phyloP scores from a whole-genome alignment of 2,113 vertebrate species.

The Malurus elegans region DNA sequence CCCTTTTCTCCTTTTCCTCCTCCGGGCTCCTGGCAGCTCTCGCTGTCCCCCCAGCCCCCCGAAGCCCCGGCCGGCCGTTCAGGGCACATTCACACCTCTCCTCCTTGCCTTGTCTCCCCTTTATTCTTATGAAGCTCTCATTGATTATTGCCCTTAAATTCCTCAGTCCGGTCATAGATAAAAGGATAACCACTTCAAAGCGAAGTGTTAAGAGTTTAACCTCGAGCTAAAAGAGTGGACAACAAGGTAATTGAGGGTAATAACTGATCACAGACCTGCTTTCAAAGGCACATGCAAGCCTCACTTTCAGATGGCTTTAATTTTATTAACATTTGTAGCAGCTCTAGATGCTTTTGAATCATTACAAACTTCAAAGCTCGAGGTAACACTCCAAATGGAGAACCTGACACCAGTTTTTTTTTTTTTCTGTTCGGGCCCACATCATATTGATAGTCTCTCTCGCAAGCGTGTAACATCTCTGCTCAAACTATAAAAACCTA shows the following conservation, averaged over 20 bases:
- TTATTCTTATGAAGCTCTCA: constrained; percentile 91
- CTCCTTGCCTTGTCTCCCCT: constrained; percentile 70
- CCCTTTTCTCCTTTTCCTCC: neutral
- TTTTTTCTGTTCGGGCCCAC: constrained; percentile 55
- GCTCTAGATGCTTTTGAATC: constrained; percentile 78
- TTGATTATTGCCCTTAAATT: constrained; percentile 95
- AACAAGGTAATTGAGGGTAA: constrained; percentile 96
- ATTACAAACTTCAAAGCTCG: constrained; percentile 77
- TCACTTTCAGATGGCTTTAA: constrained; percentile 89
- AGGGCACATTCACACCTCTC: constrained; percentile 84
- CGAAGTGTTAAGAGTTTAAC: constrained; percentile 95
- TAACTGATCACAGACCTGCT: constrained; percentile 90
- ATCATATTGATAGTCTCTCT: constrained; percentile 38
- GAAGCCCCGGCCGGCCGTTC: constrained; percentile 30
- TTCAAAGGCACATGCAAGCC: constrained; percentile 79
- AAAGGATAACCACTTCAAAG: constrained; percentile 99
- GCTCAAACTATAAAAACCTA: constrained; percentile 57
- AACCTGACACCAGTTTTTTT: constrained; percentile 70
- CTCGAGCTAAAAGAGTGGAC: constrained; percentile 92
- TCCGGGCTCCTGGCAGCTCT: neutral
- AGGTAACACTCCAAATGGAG: constrained; percentile 72
- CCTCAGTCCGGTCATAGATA: constrained; percentile 95
- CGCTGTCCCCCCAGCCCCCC: neutral
- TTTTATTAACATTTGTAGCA: constrained; percentile 96
- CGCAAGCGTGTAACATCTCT: constrained; percentile 52